A percentile compares a stretch with the other conserved stretches of the same genome.
Evolutionary conservation across 2,888 invertebrate genomes (phyloP).

Genomic region (Hemistola chrysoprasaria): DNA sequence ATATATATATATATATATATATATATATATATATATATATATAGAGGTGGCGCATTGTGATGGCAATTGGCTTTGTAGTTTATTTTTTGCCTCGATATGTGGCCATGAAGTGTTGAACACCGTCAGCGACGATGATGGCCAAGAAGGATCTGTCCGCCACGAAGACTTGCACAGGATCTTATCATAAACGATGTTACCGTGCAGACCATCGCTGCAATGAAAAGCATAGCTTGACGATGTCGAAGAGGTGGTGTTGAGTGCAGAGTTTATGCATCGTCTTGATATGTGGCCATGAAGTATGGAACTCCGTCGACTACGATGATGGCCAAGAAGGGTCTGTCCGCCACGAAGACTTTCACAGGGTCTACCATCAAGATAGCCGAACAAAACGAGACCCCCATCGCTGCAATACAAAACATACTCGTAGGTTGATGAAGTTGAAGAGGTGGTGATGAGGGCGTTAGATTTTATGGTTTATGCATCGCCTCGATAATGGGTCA

Average conservation of each 20-base stretch:
- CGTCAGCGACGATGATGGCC: constrained; percentile 42
- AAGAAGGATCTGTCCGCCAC: constrained; percentile 60
- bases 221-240: constrained; percentile 8
- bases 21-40: no score
- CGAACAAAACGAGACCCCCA: constrained; percentile 43
- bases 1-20: no score
- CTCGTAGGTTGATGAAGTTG: no score
- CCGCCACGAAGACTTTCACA: constrained; percentile 50
- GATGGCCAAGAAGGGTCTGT: constrained; percentile 56
- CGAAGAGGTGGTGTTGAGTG: no score
- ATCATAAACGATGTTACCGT: constrained; percentile 44
- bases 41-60: no score
- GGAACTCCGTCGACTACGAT: constrained; percentile 43
- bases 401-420: constrained; percentile 47
- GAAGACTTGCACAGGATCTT: constrained; percentile 45
- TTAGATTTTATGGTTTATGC: no score
- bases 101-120: constrained; percentile 49
- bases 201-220: constrained; percentile 56
- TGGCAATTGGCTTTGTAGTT: no score
- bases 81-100: no score
- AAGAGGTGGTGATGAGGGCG: no score
- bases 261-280: no score
- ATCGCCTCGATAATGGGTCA: constrained; percentile 45
- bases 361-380: constrained; percentile 44
- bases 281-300: constrained; percentile 49